Conservation (phyloP, 2,888 invertebrate species). For the Philonicus albiceps region DNA sequence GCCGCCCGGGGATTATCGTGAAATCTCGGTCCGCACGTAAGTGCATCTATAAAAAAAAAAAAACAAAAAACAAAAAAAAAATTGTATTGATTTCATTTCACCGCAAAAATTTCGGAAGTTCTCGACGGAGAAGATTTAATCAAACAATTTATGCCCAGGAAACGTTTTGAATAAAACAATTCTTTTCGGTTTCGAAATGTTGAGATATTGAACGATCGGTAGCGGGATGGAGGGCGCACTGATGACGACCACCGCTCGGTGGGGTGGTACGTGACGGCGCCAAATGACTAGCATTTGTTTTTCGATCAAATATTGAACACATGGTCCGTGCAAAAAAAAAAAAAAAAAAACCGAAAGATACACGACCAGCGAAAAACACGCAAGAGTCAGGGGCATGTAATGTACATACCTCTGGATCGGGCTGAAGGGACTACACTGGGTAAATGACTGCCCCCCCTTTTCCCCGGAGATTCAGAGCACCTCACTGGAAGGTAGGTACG, state of each 20-base stretch:
- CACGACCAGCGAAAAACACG: neutral
- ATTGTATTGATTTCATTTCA: constrained; percentile 19
- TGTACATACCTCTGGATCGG: neutral
- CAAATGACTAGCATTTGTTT: constrained; percentile 40
- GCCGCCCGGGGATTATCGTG: neutral
- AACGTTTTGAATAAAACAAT: constrained; percentile 31
- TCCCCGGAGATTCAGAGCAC: neutral
- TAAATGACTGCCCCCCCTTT: neutral
- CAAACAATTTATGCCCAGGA: constrained; percentile 37
- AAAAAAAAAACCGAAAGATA: neutral
- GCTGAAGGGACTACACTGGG: neutral
- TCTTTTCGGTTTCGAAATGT: neutral
- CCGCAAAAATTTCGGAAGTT: constrained; percentile 12
- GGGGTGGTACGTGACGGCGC: constrained; percentile 24
- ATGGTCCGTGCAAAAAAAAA: neutral
- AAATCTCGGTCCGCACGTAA: neutral
- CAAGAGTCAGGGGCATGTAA: neutral
- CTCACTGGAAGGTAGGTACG: neutral
- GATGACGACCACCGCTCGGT: neutral
- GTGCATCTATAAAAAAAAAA: constrained; percentile 27
- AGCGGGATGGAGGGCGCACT: neutral
- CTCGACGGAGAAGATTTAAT: constrained; percentile 30
- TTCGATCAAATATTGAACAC: constrained; percentile 39
- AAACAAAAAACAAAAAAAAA: no score
- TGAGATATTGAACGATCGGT: neutral